Evolutionary conservation across 2,113 vertebrate genomes (phyloP).

Genomic region (Pseudopodoces humilis): DNA sequence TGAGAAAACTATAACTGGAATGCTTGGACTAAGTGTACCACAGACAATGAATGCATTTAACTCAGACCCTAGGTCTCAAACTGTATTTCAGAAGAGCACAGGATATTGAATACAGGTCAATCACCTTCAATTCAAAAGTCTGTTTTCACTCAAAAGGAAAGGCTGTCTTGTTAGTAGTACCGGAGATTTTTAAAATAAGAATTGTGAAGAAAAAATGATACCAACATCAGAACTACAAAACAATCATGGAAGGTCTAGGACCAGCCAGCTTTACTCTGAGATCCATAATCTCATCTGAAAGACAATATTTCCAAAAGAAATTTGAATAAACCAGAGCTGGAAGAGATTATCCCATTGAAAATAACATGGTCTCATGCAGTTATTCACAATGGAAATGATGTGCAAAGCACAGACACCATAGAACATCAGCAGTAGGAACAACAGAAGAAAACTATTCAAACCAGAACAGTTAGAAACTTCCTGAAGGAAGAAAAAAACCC

Average conservation of each 20-base stretch:
- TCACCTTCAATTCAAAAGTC: background rate
- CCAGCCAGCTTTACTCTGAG: background rate
- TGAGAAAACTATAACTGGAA: background rate
- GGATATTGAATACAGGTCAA: background rate
- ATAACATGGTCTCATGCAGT: background rate
- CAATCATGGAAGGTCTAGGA: background rate
- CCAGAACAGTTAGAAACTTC: background rate
- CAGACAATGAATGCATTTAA: background rate
- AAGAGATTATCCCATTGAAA: background rate
- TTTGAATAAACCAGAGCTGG: background rate
- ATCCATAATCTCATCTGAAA: background rate
- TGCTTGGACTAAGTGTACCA: background rate
- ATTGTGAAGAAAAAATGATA: background rate
- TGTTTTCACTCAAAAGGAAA: background rate
- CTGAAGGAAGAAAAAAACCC: background rate
- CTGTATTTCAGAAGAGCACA: background rate
- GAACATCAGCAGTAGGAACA: background rate
- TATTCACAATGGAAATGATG: background rate
- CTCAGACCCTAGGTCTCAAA: background rate
- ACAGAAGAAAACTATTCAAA: background rate
- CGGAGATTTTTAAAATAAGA: background rate
- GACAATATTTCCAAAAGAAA: background rate
- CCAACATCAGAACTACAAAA: background rate
- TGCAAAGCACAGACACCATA: background rate
- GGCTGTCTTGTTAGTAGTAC: background rate